phyloP scores from a whole-genome alignment of 2,797 vertebrate genomes.

The Silurus aristotelis region DNA sequence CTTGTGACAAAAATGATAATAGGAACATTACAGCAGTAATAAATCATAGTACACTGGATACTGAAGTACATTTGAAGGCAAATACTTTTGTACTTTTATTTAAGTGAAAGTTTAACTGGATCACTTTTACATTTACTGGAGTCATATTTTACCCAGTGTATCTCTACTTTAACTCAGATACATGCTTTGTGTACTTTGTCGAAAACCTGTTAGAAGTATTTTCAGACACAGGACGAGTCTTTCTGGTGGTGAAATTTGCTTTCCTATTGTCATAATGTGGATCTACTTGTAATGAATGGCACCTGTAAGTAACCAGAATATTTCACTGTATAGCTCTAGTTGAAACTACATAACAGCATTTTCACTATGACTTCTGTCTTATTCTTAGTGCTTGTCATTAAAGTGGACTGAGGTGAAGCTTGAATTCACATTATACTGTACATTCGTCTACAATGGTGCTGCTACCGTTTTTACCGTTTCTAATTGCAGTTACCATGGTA shows the following conservation, averaged over 20 bases:
- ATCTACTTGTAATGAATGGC: neutral
- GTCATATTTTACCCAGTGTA: no score
- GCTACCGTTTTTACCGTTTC: neutral
- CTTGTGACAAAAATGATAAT: no score
- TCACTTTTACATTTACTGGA: no score
- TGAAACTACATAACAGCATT: neutral
- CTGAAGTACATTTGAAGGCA: no score
- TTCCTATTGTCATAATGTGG: no score
- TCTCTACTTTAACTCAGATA: neutral
- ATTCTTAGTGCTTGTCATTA: neutral
- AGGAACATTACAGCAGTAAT: no score
- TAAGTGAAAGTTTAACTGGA: no score
- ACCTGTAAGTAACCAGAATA: neutral
- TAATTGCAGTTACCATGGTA: neutral
- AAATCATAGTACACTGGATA: no score
- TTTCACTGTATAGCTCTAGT: neutral
- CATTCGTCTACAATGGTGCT: neutral
- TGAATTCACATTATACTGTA: neutral
- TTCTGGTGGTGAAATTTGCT: neutral
- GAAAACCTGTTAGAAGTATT: no score
- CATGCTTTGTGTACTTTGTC: no score
- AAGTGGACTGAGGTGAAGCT: neutral
- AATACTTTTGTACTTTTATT: no score
- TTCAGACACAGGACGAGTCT: neutral
- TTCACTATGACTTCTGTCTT: neutral